Base-by-base conservation (phyloP, 2,113 vertebrate species). In the Thalassarche chlororhynchos region DNA sequence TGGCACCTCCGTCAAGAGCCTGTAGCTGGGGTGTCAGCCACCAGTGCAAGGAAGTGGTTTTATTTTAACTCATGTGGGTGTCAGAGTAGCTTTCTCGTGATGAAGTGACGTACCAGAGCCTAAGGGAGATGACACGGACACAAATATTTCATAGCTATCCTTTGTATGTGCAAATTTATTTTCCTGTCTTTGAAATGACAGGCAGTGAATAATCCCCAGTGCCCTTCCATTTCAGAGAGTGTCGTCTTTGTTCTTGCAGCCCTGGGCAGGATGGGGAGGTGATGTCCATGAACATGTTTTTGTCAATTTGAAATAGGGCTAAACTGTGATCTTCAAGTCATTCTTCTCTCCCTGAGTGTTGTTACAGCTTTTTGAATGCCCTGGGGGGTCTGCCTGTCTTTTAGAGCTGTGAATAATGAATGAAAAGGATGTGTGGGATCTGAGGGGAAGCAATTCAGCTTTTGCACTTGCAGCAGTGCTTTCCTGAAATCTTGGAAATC, bases 31-130 rank as follows among this genome's bases (percentile, higher is more conserved):
- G 54, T 94, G 90, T 88, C 85, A 95, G 90, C 79, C 93, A 84
- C 85, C 38, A 52, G 58, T 47, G 66, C 90, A 93, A 36, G 44
- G 62, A 36, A 93, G 81, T 46, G 46, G 66, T 91, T 94, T 91
- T 96, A 96, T 95, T 95, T 94, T 91, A 93, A 83, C 75, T 94
- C 54, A 89, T 0, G 12, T 87, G 82, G 91, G 89, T 90, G 87
- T 95, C 31, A 32, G 75, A 65, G 66, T 70, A 87, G 81, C 49
- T 95, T 93, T 92, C 76, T 94, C 2, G 0, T 91, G 89, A 80
- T 83, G 75, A 91, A 91, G 38, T 75, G 87, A 58, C 77, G 72
- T 70, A 49, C 16, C 54, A 89, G 61, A 85, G 70, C 44, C 52
- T 32, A 21, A 51, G 42, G 74, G 70, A 95, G 87, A 79, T 97